Evolutionary conservation across 1,140 invertebrate genomes (phyloP).

Genomic region (Pinna nobilis): DNA sequence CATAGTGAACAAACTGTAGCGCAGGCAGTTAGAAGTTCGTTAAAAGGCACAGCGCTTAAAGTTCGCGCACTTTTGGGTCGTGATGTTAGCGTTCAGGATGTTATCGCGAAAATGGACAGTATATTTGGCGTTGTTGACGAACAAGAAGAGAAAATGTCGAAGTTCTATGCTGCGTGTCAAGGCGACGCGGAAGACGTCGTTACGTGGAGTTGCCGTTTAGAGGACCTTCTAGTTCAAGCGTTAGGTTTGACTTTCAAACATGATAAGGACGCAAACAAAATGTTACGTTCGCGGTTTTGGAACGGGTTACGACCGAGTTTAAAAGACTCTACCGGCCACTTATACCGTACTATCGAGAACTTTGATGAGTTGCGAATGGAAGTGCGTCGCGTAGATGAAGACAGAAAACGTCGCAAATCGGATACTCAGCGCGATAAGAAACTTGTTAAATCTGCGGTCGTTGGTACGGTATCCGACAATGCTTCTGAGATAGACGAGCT

Average conservation of each 20-base stretch:
- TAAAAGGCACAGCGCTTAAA: neutral
- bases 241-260: neutral
- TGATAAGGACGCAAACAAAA: neutral
- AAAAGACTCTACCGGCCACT: constrained; percentile 17
- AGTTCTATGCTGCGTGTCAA: constrained; percentile 22
- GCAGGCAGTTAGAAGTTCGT: neutral
- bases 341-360: neutral
- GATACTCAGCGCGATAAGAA: neutral
- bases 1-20: constrained; percentile 4
- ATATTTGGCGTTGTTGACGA: constrained; percentile 23
- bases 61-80: neutral
- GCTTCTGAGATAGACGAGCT: constrained; percentile 5
- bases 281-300: constrained; percentile 21
- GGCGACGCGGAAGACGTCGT: constrained; percentile 2
- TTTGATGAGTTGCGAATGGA: constrained; percentile 22
- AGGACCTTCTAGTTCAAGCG: constrained; percentile 8
- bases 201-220: constrained; percentile 22
- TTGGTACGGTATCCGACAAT: neutral
- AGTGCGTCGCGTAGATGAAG: constrained; percentile 9
- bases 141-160: neutral
- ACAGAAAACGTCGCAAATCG: neutral
- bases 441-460: neutral
- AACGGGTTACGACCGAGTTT: constrained; percentile 5
- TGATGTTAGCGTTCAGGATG: neutral
- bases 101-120: constrained; percentile 7